phyloP scores from a whole-genome alignment of 2,797 vertebrate genomes.

The Aplochiton taeniatus region DNA sequence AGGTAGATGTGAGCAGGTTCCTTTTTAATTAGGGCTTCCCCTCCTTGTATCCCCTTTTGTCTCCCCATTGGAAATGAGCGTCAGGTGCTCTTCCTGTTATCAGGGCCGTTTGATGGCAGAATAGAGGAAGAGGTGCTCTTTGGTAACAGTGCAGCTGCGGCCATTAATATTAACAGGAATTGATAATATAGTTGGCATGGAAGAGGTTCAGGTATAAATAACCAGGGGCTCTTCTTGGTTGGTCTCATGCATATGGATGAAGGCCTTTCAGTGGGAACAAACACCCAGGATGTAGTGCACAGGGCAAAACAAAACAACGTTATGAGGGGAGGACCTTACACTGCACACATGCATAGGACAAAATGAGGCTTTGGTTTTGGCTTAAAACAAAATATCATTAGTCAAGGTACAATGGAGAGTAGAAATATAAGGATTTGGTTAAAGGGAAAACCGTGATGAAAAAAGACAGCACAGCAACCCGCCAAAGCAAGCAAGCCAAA shows the following conservation, averaged over 20 bases:
- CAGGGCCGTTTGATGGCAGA: neutral
- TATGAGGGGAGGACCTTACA: neutral
- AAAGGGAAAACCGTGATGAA: neutral
- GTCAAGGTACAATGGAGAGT: no score
- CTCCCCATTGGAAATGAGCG: no score
- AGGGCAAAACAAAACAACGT: conserved; percentile 10
- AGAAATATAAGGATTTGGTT: no score
- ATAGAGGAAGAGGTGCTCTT: conserved; percentile 11
- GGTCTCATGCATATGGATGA: conserved; percentile 59
- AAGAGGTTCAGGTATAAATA: conserved; percentile 59
- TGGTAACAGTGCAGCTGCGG: conserved; percentile 44
- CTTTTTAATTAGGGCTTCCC: no score
- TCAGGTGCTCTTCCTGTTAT: no score
- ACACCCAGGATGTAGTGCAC: conserved; percentile 24
- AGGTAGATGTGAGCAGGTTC: no score
- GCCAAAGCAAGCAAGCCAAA: neutral
- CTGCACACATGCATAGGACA: no score
- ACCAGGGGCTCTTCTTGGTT: conserved; percentile 50
- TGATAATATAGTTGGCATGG: conserved; percentile 48
- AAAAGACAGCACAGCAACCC: neutral
- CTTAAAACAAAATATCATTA: no score
- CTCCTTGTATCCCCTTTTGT: no score
- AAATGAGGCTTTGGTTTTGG: no score
- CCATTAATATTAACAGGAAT: conserved; percentile 63
- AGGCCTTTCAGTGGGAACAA: conserved; percentile 46